Base-by-base conservation (phyloP, 2,797 vertebrate genomes). In the Takifugu rubripes region DNA sequence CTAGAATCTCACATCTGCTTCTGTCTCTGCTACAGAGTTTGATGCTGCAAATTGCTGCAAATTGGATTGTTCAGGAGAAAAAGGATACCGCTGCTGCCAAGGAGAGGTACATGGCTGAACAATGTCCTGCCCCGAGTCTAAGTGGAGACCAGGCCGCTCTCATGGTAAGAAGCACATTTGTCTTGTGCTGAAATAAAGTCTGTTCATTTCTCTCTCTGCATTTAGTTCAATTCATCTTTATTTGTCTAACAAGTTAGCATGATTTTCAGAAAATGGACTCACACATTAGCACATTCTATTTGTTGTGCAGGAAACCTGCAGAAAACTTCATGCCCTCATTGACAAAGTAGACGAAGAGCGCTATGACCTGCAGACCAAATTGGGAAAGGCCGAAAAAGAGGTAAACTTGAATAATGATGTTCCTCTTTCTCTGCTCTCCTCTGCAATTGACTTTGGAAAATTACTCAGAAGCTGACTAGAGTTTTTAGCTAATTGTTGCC, bases 311-410 rank as follows among this genome's bases (percentile, higher is more conserved):
- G 95, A 97, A 0, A 72, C 92, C 25, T 93, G 92, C 86, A 96
- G 84, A 66, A 94, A 97, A 75, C 68, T 97, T 47, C 84, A 93
- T 5, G 80, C 91, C 42, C 90, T 90, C 87, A 82, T 98, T 14
- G 95, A 98, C 0, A 79, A 73, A 8, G 81, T 93, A 10, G 96
- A 98, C 85, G 96, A 98, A 59, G 95, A 97, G 21, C 92, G 95
- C 57, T 97, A 98, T 0, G 96, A 97, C 85, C 59, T 93, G 87
- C 83, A 88, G 62, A 3, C 80, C 62, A 96, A 92, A 87, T 88
- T 96, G 48, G 66, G 74, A 66, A 97, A 98, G 76, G 78, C 90
- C 50, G 64, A 64, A 52, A 98, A 97, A 87, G 96, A 98, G 94
- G 96, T 98, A 43, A 9, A 15, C 1, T 14, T 40, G 12, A 40